These are phyloP conservation scores for Macrotis lagotis DNA, from an alignment of 2,113 vertebrate species.

Conservation along the genomic window DNA sequence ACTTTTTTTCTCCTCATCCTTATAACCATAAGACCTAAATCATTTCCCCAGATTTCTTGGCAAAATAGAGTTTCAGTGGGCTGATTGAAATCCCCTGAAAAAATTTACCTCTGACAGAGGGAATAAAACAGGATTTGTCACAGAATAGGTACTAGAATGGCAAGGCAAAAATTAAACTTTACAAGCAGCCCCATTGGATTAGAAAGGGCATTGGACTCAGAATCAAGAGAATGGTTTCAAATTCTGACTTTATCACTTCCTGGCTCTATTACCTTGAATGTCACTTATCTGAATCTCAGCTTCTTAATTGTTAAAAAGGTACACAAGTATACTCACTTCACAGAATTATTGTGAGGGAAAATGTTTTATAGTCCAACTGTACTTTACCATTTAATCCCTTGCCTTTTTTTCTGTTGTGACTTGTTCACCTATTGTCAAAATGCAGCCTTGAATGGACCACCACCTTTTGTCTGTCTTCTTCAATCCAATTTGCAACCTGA, in stretches of 20 bases:
- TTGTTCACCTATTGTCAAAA: not conserved
- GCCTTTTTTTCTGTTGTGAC: not conserved
- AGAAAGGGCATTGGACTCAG: not conserved
- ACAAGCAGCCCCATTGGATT: not conserved
- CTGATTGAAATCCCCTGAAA: not conserved
- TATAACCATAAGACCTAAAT: not conserved
- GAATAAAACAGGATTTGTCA: not conserved
- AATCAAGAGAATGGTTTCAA: not conserved
- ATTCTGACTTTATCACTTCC: not conserved
- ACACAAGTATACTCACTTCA: not conserved
- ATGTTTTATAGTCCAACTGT: not conserved
- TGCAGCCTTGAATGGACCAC: not conserved
- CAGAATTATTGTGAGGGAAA: not conserved
- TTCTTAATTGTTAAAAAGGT: not conserved
- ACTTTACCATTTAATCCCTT: not conserved
- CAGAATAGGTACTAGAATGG: not conserved
- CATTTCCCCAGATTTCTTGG: not conserved
- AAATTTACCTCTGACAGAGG: not conserved
- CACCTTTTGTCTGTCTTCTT: not conserved
- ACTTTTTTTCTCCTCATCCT: not conserved
- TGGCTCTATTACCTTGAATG: not conserved
- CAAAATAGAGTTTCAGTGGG: not conserved
- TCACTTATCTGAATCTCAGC: not conserved
- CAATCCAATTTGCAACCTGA: not conserved
- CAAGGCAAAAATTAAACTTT: not conserved